These are phyloP conservation scores for Eustalomyia histrio DNA, from an alignment of 2,888 invertebrate species.

Conservation along the genomic window DNA sequence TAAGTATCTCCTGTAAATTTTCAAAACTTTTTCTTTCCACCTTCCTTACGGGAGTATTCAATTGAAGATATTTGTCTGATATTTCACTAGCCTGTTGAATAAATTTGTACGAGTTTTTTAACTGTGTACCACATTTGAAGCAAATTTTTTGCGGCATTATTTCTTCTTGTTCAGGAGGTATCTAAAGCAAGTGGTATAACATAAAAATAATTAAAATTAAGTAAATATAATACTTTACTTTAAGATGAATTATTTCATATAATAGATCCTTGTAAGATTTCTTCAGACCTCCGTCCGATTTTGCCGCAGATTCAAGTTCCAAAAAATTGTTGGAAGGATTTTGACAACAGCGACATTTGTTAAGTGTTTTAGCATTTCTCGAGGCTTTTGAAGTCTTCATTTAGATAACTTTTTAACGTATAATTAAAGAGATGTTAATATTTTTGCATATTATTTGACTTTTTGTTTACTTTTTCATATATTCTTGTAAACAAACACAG, in stretches of 20 bases:
- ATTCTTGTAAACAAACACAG: not conserved
- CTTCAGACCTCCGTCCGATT: not conserved
- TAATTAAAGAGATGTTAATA: not conserved
- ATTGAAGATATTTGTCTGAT: conserved; percentile 2
- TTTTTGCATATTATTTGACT: not conserved
- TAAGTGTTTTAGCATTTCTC: not conserved
- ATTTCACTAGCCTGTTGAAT: conserved; percentile 33
- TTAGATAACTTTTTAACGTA: not conserved
- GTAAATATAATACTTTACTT: conserved; percentile 20
- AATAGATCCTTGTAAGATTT: conserved; percentile 43
- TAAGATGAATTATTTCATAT: conserved; percentile 33
- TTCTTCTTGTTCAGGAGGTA: conserved; percentile 5
- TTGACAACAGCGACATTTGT: conserved; percentile 52
- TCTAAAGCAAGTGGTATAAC: conserved; percentile 3
- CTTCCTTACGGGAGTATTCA: not conserved
- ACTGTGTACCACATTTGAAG: conserved; percentile 29
- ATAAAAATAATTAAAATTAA: not conserved
- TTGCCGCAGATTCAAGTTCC: conserved; percentile 15
- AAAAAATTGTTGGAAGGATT: conserved; percentile 33
- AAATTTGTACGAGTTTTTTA: conserved; percentile 43
- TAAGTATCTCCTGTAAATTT: conserved; percentile 46
- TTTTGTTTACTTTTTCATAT: not conserved
- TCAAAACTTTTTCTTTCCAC: conserved; percentile 39
- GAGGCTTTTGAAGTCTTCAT: not conserved
- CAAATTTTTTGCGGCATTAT: conserved; percentile 53